A percentile compares a stretch with the other conserved stretches of the same genome.
These are phyloP conservation scores for Oryzias sinensis DNA, from an alignment of 2,797 vertebrate genomes.

Conservation along the genomic window DNA sequence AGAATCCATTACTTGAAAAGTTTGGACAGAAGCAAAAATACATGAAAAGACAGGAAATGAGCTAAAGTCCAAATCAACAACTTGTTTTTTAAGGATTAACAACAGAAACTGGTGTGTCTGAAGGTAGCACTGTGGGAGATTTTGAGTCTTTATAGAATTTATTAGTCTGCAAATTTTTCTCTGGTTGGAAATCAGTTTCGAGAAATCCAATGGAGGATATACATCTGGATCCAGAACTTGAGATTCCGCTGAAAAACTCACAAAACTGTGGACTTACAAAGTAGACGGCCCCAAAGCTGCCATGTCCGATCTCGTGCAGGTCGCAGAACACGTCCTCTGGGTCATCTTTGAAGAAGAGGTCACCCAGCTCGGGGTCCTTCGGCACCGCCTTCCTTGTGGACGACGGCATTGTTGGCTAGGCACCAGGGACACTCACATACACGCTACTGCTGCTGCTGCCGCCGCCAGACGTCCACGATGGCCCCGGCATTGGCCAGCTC, in stretches of 20 bases:
- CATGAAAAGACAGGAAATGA: too few relatives aligned
- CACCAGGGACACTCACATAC: constrained; percentile 63
- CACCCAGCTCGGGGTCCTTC: constrained; percentile 90
- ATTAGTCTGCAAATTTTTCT: too few relatives aligned
- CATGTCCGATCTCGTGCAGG: constrained; percentile 97
- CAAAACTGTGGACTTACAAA: constrained; percentile 84
- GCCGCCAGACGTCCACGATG: constrained; percentile 65
- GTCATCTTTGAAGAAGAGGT: constrained; percentile 97
- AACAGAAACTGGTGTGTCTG: too few relatives aligned
- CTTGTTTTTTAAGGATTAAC: too few relatives aligned
- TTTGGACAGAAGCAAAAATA: too few relatives aligned
- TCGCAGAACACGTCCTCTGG: constrained; percentile 96
- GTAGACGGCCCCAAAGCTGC: constrained; percentile 97
- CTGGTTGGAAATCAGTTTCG: too few relatives aligned
- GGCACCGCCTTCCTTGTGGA: constrained; percentile 89
- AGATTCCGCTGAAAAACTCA: not conserved
- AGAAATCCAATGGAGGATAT: too few relatives aligned
- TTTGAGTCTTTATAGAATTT: too few relatives aligned
- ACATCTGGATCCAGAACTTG: too few relatives aligned
- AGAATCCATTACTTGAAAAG: too few relatives aligned
- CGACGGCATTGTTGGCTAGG: constrained; percentile 75
- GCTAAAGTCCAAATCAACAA: too few relatives aligned
- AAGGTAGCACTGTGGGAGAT: too few relatives aligned
- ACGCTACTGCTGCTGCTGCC: constrained; percentile 77
- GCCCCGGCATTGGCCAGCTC: constrained; percentile 78